Conservation (phyloP, 2,888 invertebrate species). For the Rotaria sp. region DNA sequence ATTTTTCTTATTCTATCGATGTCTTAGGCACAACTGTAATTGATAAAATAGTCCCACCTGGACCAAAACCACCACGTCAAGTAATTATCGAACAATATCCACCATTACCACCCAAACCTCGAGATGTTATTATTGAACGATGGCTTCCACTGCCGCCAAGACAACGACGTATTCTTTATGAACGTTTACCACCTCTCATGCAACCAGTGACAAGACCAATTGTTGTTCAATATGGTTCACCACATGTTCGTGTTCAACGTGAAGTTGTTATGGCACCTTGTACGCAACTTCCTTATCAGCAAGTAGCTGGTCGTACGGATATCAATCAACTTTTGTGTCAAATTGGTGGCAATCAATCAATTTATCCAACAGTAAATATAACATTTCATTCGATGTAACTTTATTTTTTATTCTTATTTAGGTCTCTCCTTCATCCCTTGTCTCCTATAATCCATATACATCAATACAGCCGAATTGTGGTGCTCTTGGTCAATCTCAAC, state of each 20-base stretch:
- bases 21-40: neutral
- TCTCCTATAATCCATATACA: neutral
- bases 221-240: constrained; percentile 15
- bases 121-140: constrained; percentile 29
- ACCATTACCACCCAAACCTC: constrained; percentile 27
- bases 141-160: neutral
- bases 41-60: neutral
- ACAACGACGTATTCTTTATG: neutral
- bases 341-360: neutral
- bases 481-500: neutral
- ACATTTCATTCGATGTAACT: neutral
- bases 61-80: constrained; percentile 9
- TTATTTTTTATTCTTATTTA: neutral
- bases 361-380: neutral
- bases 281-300: neutral
- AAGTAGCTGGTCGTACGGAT: neutral
- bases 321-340: neutral
- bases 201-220: neutral
- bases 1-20: too few species aligned
- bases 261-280: neutral
- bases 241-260: neutral
- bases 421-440: neutral
- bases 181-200: neutral
- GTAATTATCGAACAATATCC: constrained; percentile 25
- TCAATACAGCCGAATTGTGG: neutral